Base-by-base conservation (phyloP, 1,140 invertebrate species). In the Tetranychus cinnabarinus region DNA sequence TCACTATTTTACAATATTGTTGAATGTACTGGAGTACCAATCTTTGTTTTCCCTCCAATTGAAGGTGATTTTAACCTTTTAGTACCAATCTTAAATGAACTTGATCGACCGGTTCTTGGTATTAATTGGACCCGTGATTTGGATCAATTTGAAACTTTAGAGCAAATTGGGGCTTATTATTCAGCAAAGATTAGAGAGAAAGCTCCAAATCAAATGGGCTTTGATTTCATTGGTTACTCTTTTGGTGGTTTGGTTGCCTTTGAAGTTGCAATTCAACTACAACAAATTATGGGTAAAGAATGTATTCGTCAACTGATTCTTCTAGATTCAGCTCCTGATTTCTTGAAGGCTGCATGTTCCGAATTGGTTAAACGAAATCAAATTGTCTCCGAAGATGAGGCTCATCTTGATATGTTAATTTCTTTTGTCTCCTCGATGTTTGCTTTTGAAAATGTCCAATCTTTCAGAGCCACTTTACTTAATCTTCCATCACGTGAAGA, bases 201-300 rank as follows among this genome's bases (percentile, higher is more conserved):
- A n/a, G 33, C 23, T 37, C 58, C 58, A 8, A 60, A 54, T 45
- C 15, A 15, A 34, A 37, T 5, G 12, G 33, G 10, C 31, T 93
- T 90, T 74, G 79, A 80, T 33, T 71, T 98, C 47, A 78, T 84
- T 45, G 93, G 91, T 3, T 97, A 97, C 71, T 97, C 92, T 0
- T 97, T 88, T 72, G 93, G 93, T 55, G 83, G 85, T 7, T 80
- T 82, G 61, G 80, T 97, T 13, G 89, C 85, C 4, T 88, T 92
- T 69, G 92, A 97, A 75, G 93, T 97, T 81, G 84, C 83, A 2
- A 66, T 83, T 10, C 81, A 86, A 67, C 71, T 96, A 36, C 86
- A 96, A 70, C 61, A 62, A 70, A 70, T 39, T 2, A 47, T 39
- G 39, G 67, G 72, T 74, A 35, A 75, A 78, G 0, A 74, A n/a